These are phyloP conservation scores for Periplaneta americana DNA, from an alignment of 1,140 invertebrate species.

Conservation along the genomic window DNA sequence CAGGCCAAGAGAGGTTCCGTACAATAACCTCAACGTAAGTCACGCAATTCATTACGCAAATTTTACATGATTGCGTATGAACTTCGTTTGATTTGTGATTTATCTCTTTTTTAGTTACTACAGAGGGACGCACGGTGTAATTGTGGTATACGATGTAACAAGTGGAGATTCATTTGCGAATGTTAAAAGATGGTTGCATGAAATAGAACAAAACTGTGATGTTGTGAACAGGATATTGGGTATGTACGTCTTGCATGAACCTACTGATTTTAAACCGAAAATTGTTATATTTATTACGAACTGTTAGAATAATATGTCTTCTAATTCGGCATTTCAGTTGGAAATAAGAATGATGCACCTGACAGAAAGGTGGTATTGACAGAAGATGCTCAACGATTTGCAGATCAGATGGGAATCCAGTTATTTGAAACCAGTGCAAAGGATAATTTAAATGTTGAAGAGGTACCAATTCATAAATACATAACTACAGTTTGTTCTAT, in stretches of 20 bases:
- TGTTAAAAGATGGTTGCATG: conserved; percentile 95
- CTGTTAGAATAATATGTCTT: conserved; percentile 20
- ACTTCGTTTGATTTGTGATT: too few species aligned
- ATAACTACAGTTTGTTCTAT: too few species aligned
- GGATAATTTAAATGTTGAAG: conserved; percentile 98
- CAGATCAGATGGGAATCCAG: conserved; percentile 93
- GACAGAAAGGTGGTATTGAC: conserved; percentile 95
- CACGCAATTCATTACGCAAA: neutral
- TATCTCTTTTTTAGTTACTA: conserved; percentile 74
- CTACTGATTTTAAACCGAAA: too few species aligned
- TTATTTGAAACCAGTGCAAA: conserved; percentile 98
- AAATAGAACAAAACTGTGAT: conserved; percentile 99
- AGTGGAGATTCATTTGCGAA: conserved; percentile 99
- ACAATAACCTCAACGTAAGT: conserved; percentile 89
- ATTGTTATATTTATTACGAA: neutral
- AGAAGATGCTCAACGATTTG: conserved; percentile 95
- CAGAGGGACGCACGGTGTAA: conserved; percentile 96
- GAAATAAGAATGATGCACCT: conserved; percentile 98
- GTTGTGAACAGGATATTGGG: conserved; percentile 96
- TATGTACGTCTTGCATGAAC: conserved; percentile 12
- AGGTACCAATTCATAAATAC: too few species aligned
- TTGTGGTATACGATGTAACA: conserved; percentile 99
- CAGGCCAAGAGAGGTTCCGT: conserved; percentile 88
- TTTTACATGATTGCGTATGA: neutral
- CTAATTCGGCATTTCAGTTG: conserved; percentile 84